Percentiles rank a stretch among this genome's conserved stretches.
Evolutionary conservation across 2,888 invertebrate genomes (phyloP).

Genomic region (Sphaeridia pumilis): DNA sequence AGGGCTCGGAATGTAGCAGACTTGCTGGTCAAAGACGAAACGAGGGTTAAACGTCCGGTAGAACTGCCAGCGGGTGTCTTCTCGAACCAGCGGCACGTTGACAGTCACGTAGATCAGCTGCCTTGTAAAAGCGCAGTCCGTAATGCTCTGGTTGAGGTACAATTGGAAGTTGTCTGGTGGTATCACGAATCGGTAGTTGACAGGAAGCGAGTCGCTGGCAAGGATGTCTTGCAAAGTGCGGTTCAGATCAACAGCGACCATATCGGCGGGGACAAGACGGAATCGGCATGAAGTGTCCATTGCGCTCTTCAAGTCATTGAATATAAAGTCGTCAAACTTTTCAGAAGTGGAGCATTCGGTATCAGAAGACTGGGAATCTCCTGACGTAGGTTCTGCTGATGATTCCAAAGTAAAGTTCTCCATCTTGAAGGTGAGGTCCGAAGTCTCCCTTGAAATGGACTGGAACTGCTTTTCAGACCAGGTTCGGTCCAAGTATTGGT

Average conservation of each 20-base stretch:
- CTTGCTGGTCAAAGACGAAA: constrained; percentile 3
- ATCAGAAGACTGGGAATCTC: no score
- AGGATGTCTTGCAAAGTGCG: not conserved
- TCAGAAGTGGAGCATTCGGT: no score
- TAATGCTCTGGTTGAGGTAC: constrained; percentile 1
- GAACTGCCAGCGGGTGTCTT: not conserved
- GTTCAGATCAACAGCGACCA: not conserved
- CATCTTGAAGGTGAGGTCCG: not conserved
- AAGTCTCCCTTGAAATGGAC: not conserved
- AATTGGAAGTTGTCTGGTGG: not conserved
- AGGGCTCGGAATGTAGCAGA: constrained; percentile 1
- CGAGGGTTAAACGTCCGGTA: constrained; percentile 1
- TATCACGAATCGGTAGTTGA: constrained; percentile 1
- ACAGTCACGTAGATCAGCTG: not conserved
- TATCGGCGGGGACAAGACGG: not conserved
- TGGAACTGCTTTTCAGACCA: not conserved
- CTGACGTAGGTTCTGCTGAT: no score
- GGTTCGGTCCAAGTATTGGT: not conserved
- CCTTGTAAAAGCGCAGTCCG: constrained; percentile 1
- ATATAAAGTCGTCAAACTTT: not conserved
- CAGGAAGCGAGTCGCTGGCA: not conserved
- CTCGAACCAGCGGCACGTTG: constrained; percentile 2
- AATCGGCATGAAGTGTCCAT: not conserved
- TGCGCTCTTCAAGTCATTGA: not conserved
- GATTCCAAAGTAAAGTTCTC: no score